Evolutionary conservation across 2,113 vertebrate species (phyloP).

Genomic region (Scytalopus superciliaris): DNA sequence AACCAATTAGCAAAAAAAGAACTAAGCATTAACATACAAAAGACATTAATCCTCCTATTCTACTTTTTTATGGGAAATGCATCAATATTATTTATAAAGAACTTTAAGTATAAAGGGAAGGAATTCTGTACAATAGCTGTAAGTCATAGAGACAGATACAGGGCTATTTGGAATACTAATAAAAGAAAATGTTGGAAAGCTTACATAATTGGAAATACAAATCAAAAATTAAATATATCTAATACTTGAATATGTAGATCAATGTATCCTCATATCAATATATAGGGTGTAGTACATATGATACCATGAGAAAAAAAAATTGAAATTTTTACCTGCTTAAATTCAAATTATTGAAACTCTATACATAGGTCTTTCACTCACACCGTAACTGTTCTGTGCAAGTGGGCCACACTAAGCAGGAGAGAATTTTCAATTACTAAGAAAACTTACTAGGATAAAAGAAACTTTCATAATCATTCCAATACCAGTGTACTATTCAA

Average conservation of each 20-base stretch:
- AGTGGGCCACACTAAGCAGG: not conserved
- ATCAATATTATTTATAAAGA: not conserved
- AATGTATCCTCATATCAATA: not conserved
- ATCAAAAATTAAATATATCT: not conserved
- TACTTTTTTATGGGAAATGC: not conserved
- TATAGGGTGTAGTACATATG: not conserved
- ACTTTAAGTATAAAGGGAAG: not conserved
- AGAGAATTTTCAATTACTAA: not conserved
- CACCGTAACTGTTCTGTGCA: not conserved
- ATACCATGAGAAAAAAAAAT: not conserved
- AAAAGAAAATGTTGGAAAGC: not conserved
- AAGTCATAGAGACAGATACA: not conserved
- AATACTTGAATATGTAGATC: not conserved
- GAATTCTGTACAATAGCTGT: not conserved
- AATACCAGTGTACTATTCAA: not conserved
- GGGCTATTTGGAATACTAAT: not conserved
- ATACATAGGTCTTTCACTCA: not conserved
- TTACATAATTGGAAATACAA: not conserved
- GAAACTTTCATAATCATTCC: not conserved
- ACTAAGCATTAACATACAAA: not conserved
- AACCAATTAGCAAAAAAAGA: not conserved
- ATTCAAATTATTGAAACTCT: not conserved
- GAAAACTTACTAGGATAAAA: not conserved
- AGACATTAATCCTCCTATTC: not conserved
- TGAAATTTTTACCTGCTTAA: not conserved